A percentile compares a stretch with the other conserved stretches of the same genome.
These are phyloP conservation scores for Thalassoma bifasciatum DNA, from an alignment of 2,113 vertebrate species.

Conservation along the genomic window DNA sequence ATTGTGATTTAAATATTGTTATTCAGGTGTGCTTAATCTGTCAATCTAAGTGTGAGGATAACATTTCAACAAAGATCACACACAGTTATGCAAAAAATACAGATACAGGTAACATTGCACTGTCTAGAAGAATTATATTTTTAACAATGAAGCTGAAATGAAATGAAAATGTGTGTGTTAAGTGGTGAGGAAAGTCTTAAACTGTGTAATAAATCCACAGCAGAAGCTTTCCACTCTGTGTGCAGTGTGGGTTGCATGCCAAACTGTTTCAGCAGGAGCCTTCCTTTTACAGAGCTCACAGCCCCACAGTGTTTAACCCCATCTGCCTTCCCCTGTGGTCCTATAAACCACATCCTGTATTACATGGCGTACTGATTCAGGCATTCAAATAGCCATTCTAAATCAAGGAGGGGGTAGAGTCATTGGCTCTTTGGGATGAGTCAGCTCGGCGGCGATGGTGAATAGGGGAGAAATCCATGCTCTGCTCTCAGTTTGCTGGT, in stretches of 20 bases:
- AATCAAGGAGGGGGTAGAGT: conserved; percentile 50
- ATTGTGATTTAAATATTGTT: no score
- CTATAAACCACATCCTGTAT: conserved; percentile 65
- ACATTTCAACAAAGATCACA: background rate
- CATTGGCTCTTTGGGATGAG: conserved; percentile 63
- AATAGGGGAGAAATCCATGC: conserved; percentile 52
- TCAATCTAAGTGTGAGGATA: no score
- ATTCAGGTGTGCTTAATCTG: no score
- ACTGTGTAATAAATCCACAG: conserved; percentile 11
- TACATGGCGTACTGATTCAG: conserved; percentile 69
- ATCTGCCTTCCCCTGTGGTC: conserved; percentile 61
- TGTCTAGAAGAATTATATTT: background rate
- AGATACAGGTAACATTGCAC: no score
- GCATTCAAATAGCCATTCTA: conserved; percentile 56
- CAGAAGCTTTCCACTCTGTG: conserved; percentile 16
- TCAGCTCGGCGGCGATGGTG: conserved; percentile 47
- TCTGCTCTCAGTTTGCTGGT: conserved; percentile 58
- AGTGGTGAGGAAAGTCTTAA: conserved; percentile 14
- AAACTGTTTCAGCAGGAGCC: conserved; percentile 56
- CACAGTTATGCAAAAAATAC: background rate
- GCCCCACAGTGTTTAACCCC: conserved; percentile 43
- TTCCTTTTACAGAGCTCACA: conserved; percentile 34
- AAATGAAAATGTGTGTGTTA: background rate
- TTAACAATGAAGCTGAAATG: background rate
- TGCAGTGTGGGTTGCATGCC: conserved; percentile 18